These are phyloP conservation scores for Meiosimyza decipiens DNA, from an alignment of 2,888 invertebrate species.

Conservation along the genomic window DNA sequence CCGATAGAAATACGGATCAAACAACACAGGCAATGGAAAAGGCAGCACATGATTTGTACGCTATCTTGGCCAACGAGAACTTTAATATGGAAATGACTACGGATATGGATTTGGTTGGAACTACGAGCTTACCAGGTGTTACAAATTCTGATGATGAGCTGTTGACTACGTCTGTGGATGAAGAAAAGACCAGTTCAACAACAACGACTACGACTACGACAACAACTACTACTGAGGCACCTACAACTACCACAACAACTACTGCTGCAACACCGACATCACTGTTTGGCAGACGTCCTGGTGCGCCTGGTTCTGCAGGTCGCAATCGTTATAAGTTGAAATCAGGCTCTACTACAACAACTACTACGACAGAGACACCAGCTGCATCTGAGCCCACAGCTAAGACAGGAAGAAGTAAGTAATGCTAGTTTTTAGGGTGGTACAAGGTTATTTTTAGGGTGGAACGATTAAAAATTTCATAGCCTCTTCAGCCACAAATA, in stretches of 20 bases:
- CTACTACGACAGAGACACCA: constrained; percentile 68
- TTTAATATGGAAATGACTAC: constrained; percentile 69
- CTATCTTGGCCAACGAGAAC: constrained; percentile 77
- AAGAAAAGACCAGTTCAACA: constrained; percentile 70
- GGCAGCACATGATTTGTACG: constrained; percentile 84
- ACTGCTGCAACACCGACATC: constrained; percentile 66
- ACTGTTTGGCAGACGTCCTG: constrained; percentile 55
- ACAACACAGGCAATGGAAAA: constrained; percentile 81
- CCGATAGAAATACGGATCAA: constrained; percentile 55
- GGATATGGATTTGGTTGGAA: constrained; percentile 59
- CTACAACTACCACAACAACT: constrained; percentile 70
- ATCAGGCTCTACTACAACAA: constrained; percentile 65
- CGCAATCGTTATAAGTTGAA: constrained; percentile 64
- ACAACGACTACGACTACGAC: constrained; percentile 69
- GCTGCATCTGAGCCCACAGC: constrained; percentile 60
- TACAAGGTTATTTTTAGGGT: neutral
- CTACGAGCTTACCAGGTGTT: constrained; percentile 60
- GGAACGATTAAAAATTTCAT: no score
- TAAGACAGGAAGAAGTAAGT: constrained; percentile 61
- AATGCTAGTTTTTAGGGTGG: neutral
- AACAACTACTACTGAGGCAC: constrained; percentile 70
- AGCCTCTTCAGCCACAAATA: no score
- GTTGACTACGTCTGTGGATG: constrained; percentile 59
- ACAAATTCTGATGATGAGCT: constrained; percentile 59
- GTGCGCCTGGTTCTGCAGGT: constrained; percentile 55